Base-by-base conservation (phyloP, 2,888 invertebrate genomes). In the Polyploca ridens region DNA sequence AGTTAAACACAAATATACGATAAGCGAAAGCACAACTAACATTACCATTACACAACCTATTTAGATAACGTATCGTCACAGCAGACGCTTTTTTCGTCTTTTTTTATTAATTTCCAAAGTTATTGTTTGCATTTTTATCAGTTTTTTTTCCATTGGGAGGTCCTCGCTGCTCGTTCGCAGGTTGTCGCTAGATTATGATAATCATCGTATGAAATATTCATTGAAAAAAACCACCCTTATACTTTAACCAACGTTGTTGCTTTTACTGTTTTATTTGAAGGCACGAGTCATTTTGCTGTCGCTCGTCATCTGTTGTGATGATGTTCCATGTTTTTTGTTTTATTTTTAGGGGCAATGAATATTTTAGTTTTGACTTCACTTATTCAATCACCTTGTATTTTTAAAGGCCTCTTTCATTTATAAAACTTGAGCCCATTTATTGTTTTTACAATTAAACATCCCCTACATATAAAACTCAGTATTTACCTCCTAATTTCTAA, bases 111-210 rank as follows among this genome's bases (percentile, higher is more conserved):
- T 82, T 82, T 81, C 67, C 69, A 73, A 83, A 77, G 66, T 75
- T 73, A 61, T 75, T 81, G 83, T 84, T 83, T 84, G 88, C 83
- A 88, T 89, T 83, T 87, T 85, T 81, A 88, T 87, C 80, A 86
- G 86, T 85, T 85, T 82, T 79, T 82, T 82, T 75, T 71, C 66
- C 71, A 71, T 77, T 75, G 73, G 77, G 79, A 71, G 75, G 76
- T 74, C 82, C 81, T 81, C 77, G 74, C 69, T 71, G 62, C 84
- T 84, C 86, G 90, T 91, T 90, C 90, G 81, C 91, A 84, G 87
- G 83, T 90, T 90, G 90, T 86, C 76, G 76, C 71, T 79, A 82
- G 83, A 88, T 88, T 91, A 91, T 91, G 90, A 70, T 87, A 90
- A 91, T 91, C 74, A 68, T 67, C 73, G 65, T 71, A 88, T 89